These are phyloP conservation scores for Sinocyclocheilus grahami DNA, from an alignment of 2,113 vertebrate genomes.

Conservation along the genomic window DNA sequence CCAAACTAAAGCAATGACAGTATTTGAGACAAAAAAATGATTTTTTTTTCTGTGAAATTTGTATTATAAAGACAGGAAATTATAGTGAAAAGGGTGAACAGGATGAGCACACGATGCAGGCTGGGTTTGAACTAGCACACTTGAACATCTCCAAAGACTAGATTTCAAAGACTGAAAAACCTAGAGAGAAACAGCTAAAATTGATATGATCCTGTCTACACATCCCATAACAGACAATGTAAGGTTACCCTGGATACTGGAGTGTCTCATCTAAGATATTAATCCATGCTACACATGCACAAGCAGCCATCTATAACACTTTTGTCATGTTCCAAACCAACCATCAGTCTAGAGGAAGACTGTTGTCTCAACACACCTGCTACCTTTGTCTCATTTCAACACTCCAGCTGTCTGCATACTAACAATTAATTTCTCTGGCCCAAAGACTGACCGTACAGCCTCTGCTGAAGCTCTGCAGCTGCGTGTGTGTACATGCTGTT, in stretches of 20 bases:
- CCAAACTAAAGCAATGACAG: not conserved
- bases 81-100: too few species aligned
- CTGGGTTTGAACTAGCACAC: too few species aligned
- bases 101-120: too few species aligned
- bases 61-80: not conserved
- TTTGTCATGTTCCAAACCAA: not conserved
- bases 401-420: constrained; percentile 9
- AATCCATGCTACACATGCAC: not conserved
- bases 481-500: not conserved
- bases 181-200: constrained; percentile 33
- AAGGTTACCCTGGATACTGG: not conserved
- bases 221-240: constrained; percentile 35
- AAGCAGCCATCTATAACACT: not conserved
- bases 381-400: not conserved
- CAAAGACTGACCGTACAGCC: not conserved
- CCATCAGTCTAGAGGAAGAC: not conserved
- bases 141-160: not conserved
- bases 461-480: constrained; percentile 19
- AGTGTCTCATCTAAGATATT: constrained; percentile 14
- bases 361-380: constrained; percentile 21
- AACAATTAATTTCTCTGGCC: constrained; percentile 6
- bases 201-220: constrained; percentile 58
- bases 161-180: constrained; percentile 42
- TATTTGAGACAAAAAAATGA: not conserved
- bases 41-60: not conserved